Percentiles rank a stretch among this genome's conserved stretches.
Evolutionary conservation across 1,140 invertebrate species (phyloP).

Genomic region (Bombus pascuorum): DNA sequence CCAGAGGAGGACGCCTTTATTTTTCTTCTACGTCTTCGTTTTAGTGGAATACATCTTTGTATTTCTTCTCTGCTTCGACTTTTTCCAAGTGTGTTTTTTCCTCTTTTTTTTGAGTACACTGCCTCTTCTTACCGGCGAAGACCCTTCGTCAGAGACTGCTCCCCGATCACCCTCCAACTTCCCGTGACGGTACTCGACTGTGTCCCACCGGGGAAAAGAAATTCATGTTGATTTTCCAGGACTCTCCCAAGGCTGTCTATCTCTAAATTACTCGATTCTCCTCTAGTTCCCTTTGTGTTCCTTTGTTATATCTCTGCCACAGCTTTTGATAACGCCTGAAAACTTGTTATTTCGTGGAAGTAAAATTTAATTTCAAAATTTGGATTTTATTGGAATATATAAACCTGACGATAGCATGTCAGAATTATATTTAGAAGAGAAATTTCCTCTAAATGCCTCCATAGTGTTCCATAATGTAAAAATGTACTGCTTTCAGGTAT

Average conservation of each 20-base stretch:
- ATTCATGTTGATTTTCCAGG: conserved; percentile 63
- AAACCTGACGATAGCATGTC: background rate
- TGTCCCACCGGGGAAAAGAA: conserved; percentile 52
- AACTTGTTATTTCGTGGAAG: background rate
- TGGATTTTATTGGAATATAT: background rate
- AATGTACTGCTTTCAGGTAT: background rate
- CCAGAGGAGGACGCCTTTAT: background rate
- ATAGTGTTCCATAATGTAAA: background rate
- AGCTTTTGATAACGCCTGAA: background rate
- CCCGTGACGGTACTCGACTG: conserved; percentile 41
- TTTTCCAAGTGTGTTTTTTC: background rate
- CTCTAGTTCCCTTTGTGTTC: background rate
- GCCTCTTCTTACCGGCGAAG: conserved; percentile 1
- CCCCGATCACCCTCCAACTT: conserved; percentile 36
- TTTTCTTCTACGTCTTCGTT: conserved; percentile 21
- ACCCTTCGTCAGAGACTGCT: conserved; percentile 49
- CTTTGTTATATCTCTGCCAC: background rate
- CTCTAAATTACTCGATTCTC: conserved; percentile 37
- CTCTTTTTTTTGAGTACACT: background rate
- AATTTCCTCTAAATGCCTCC: background rate
- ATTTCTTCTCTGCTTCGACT: conserved; percentile 4
- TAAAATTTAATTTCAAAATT: background rate
- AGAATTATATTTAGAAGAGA: background rate
- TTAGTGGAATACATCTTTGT: background rate
- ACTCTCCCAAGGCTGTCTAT: conserved; percentile 26